Evolutionary conservation across 53 echinoderm and acorn worm genomes (phyloP), one percentile per base, ranked within the genome.

Genomic region (Pentamera pediparva): DNA sequence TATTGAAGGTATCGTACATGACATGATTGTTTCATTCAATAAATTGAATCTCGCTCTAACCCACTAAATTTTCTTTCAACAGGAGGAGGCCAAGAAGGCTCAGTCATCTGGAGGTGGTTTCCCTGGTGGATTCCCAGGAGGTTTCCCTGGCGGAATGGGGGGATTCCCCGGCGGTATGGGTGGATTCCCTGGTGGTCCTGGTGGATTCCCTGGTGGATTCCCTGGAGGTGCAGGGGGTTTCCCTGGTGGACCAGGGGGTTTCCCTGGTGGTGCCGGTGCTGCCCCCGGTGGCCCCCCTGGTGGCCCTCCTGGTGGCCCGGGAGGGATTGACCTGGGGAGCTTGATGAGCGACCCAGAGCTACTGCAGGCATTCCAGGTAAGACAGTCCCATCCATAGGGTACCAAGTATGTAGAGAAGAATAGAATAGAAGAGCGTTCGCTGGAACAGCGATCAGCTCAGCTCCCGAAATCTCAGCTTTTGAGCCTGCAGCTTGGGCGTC

Each of bases 271-370:
- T 2, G 28, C 73, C 49, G 85, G 60, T 71, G 79, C 0, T 48
- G 72, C 34, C 53, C 65, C 31, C 45, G 80, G 27, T 43, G 59
- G 9, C n/a, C n/a, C n/a, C 22, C 38, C 79, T n/a, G 80, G 80
- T 3, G 93, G 93, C 8, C 61, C 81, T 73, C 82, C 86, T 0
- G 76, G 75, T 11, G 90, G 86, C 17, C 67, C 74, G 71, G 40
- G 53, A 79, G 61, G 79, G 49, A 76, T 50, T 32, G 86, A 90
- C 45, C 48, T 90, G 9, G 59, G 53, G 3, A 78, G 76, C 56
- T 60, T 90, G 70, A 86, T 92, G 84, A 83, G 83, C 8, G 93
- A 92, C 48, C 93, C 89, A 39, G 93, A 92, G 76, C 89, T 92
- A 27, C 79, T 92, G 77, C 80, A 70, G 18, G 89, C 93, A 29